Percentiles rank a stretch among this genome's conserved stretches.
phyloP scores from a whole-genome alignment of 2,113 vertebrate genomes.

The Cygnus atratus region DNA sequence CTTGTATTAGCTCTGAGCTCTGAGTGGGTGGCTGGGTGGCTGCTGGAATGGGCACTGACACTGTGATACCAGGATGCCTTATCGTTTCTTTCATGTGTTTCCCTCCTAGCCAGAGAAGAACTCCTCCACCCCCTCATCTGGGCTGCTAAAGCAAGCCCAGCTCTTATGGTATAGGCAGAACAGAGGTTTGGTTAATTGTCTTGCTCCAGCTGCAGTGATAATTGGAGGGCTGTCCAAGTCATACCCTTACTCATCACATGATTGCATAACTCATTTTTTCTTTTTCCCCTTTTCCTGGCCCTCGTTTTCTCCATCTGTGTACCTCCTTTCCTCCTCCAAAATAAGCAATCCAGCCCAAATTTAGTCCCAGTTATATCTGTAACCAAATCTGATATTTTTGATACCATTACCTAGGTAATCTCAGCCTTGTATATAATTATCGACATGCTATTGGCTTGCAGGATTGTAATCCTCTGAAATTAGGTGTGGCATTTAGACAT shows the following conservation, averaged over 20 bases:
- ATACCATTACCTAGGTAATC: not conserved
- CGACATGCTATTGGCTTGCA: not conserved
- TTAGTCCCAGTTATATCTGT: not conserved
- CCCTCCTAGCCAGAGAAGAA: not conserved
- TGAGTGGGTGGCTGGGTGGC: not conserved
- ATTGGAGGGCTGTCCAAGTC: not conserved
- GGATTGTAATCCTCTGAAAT: not conserved
- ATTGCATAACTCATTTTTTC: not conserved
- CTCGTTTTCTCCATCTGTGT: not conserved
- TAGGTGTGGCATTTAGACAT: not conserved
- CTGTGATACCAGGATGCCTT: not conserved
- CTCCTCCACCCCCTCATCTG: not conserved
- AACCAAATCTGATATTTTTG: not conserved
- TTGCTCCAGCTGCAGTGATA: not conserved
- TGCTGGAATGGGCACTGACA: not conserved
- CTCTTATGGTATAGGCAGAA: not conserved
- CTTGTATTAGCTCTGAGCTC: not conserved
- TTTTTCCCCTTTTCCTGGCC: not conserved
- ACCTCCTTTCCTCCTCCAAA: not conserved
- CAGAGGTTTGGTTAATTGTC: not conserved
- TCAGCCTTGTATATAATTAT: not conserved
- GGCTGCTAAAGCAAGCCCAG: not conserved
- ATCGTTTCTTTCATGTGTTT: not conserved
- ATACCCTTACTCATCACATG: not conserved
- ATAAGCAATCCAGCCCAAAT: not conserved